Evolutionary conservation across 2,113 vertebrate genomes (phyloP).

Genomic region (Brachyhypopomus occidentalis): DNA sequence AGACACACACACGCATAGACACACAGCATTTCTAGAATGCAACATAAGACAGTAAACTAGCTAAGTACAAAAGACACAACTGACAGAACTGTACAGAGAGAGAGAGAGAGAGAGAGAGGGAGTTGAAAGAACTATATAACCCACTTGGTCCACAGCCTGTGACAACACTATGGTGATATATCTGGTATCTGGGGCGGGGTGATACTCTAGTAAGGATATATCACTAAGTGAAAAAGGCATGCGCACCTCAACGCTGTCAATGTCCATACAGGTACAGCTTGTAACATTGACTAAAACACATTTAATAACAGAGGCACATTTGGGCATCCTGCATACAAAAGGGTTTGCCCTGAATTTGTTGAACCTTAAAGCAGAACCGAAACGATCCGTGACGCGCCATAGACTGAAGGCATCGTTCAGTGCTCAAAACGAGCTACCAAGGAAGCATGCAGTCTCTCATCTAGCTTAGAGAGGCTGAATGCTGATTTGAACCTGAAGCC

Average conservation of each 20-base stretch:
- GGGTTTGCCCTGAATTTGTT: slow-evolving; percentile 22
- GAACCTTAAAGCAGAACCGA: neutral
- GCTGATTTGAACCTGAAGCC: neutral
- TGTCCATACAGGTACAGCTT: slow-evolving; percentile 7
- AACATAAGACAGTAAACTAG: slow-evolving; percentile 35
- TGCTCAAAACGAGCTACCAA: slow-evolving; percentile 7
- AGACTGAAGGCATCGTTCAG: neutral
- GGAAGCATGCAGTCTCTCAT: slow-evolving; percentile 22
- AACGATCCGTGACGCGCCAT: slow-evolving; percentile 1
- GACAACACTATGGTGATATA: slow-evolving; percentile 53
- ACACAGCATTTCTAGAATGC: slow-evolving; percentile 42
- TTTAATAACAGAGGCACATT: neutral
- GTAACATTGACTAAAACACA: slow-evolving; percentile 10
- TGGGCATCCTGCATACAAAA: slow-evolving; percentile 9
- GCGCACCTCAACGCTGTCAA: slow-evolving; percentile 33
- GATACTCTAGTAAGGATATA: slow-evolving; percentile 56
- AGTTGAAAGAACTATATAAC: slow-evolving; percentile 41
- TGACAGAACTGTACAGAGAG: slow-evolving; percentile 36
- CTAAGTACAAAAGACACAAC: slow-evolving; percentile 41
- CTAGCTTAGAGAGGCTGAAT: neutral
- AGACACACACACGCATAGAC: slow-evolving; percentile 48
- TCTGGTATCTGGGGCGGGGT: slow-evolving; percentile 53
- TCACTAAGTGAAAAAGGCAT: slow-evolving; percentile 53
- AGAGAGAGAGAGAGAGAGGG: slow-evolving; percentile 52
- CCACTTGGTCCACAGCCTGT: slow-evolving; percentile 41